Evolutionary conservation across 2,797 vertebrate species (phyloP), one percentile per base, ranked within the genome.

Genomic region (Tapera naevia): DNA sequence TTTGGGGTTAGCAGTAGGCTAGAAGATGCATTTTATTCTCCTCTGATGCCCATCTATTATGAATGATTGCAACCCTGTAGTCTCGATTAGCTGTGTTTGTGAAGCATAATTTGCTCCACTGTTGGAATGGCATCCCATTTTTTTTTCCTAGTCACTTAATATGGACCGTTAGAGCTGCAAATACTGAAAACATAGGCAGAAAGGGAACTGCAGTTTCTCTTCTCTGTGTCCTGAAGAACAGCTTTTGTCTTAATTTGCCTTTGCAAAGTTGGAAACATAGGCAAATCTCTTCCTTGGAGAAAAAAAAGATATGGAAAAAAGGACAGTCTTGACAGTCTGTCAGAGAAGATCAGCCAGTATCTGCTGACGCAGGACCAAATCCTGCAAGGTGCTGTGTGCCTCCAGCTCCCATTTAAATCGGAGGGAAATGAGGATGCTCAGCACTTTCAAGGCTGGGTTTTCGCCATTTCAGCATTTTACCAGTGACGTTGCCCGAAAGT

Each of bases 101-200:
- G 86, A 86, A 76, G 90, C 94, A 91, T 87, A 87, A 95, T 95
- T 93, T 82, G 22, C 78, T 94, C 71, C n/a, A 25, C 71, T 91
- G 25, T 80, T 92, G 75, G 81, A 96, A 93, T 33, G 91, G 41
- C 61, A 87, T 80, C 41, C 56, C 32, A 14, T 2, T 61, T 66
- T 89, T 70, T 62, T 88, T 91, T 88, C 24, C 43, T 70, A 80
- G 67, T 90, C 62, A 56, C 43, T 94, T 91, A 91, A 71, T 80
- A 87, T 53, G 74, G 60, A 88, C 56, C 7, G 23, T 57, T 71
- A 54, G 43, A 94, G 60, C 80, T 84, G 67, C 21, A 84, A 93
- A 88, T 58, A 32, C 28, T 76, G 80, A 79, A 93, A 94, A 84
- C n/a, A 69, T 25, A 66, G 45, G 45, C 8, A 32, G 67, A 91